Evolutionary conservation across 2,888 invertebrate genomes (phyloP), one percentile per base, ranked within the genome.

Genomic region (Microctonus brassicae): DNA sequence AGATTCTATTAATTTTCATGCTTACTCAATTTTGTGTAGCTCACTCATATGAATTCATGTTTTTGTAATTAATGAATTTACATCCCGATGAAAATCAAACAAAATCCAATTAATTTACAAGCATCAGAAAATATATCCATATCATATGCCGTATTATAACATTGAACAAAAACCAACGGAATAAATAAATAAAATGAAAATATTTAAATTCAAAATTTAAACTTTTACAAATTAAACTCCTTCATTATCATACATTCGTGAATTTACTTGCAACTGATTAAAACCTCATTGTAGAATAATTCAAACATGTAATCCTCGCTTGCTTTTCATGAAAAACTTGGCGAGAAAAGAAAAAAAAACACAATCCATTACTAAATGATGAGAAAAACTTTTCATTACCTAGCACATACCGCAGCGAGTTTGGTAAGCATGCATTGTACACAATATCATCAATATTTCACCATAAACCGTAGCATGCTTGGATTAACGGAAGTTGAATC

Each of bases 41-140:
- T 47, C 17, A 47, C 17, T n/a, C 17, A 20, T n/a, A 6, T 47
- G n/a, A 6, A n/a, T 17, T 7, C 9, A 47, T 47, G 47, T 47
- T 47, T 47, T 47, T n/a, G 47, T 47, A 47, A 47, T 47, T n/a
- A 47, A 47, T 20, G 47, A n/a, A 47, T 47, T n/a, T 47, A n/a
- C 17, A 17, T 47, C 7, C 17, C n/a, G 17, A 47, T 47, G 17
- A 17, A 20, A 47, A 47, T 47, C 1, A 3, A 17, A 47, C 17
- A 17, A 2, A 47, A 17, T 20, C 6, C 17, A 47, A 17, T 47
- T 47, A 17, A 47, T n/a, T 47, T 17, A 17, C 6, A 17, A 47
- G 9, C n/a, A 20, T 7, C 17, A 17, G 17, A 39, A n/a, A 39
- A n/a, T 39, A n/a, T n/a, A 39, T 39, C n/a, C 39, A 39, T 39